Evolutionary conservation across 2,888 invertebrate genomes (phyloP).

Genomic region (Norana najaformis): DNA sequence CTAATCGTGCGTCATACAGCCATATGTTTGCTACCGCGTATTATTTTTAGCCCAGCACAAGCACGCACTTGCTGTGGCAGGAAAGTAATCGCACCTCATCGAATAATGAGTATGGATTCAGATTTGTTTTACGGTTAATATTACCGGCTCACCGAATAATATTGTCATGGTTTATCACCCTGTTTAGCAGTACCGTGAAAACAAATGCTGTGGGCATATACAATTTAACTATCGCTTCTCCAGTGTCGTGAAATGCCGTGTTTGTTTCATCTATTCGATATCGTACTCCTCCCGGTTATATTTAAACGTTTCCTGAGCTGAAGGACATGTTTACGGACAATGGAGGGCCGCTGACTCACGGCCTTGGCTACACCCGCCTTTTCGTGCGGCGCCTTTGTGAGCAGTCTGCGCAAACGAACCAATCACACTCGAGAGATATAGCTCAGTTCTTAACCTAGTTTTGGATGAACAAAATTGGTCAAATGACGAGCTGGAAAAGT

Average conservation of each 20-base stretch:
- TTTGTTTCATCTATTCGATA: not conserved
- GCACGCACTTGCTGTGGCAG: not conserved
- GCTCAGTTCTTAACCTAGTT: slow-evolving; percentile 22
- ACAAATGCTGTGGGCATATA: no score
- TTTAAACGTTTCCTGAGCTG: not conserved
- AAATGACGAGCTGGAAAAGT: not conserved
- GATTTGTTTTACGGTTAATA: not conserved
- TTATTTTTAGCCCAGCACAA: not conserved
- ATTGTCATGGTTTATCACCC: not conserved
- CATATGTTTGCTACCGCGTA: not conserved
- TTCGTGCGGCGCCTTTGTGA: not conserved
- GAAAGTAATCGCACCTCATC: not conserved
- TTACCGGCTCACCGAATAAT: no score
- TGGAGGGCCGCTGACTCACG: not conserved
- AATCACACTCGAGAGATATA: slow-evolving; percentile 17
- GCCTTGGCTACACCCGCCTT: slow-evolving; percentile 9
- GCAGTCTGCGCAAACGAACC: slow-evolving; percentile 1
- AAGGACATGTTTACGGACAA: not conserved
- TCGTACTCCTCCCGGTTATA: not conserved
- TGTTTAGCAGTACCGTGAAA: not conserved
- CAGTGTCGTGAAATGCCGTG: not conserved
- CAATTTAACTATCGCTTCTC: not conserved
- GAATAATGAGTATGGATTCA: not conserved
- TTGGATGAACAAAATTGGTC: not conserved
- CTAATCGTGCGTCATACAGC: not conserved